Conservation (phyloP, 2,888 invertebrate species). For the Pollenia amentaria region DNA sequence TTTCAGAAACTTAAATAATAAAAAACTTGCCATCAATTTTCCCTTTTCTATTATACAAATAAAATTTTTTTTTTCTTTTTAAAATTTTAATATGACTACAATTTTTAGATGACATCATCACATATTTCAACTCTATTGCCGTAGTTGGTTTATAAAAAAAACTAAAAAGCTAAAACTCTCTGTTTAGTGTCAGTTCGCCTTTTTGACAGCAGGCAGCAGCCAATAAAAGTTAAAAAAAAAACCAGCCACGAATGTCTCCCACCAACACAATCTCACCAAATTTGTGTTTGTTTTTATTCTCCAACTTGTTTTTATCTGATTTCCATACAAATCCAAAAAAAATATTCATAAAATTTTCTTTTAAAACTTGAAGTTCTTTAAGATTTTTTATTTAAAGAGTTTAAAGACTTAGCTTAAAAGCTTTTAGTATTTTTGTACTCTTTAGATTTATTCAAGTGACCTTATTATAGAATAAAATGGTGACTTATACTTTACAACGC, state of each 20-base stretch:
- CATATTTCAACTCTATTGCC: slow-evolving; percentile 11
- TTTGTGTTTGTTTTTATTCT: slow-evolving; percentile 9
- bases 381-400: slow-evolving; percentile 31
- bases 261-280: slow-evolving; percentile 18
- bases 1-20: no score
- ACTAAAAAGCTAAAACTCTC: not conserved
- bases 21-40: no score
- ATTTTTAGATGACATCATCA: slow-evolving; percentile 72
- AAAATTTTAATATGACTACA: slow-evolving; percentile 27
- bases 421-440: not conserved
- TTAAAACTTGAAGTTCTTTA: not conserved
- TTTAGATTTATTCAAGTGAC: not conserved
- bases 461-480: not conserved
- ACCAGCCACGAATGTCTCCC: no score
- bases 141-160: not conserved
- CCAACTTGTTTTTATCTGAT: slow-evolving; percentile 41
- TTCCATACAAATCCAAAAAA: not conserved
- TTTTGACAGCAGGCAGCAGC: slow-evolving; percentile 10
- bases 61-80: slow-evolving; percentile 28
- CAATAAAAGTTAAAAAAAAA: not conserved
- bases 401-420: slow-evolving; percentile 20
- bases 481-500: not conserved
- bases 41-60: not conserved
- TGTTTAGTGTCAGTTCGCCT: not conserved
- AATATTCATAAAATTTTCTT: slow-evolving; percentile 6